phyloP scores from a whole-genome alignment of 2,797 vertebrate genomes.

The Anabas testudineus region DNA sequence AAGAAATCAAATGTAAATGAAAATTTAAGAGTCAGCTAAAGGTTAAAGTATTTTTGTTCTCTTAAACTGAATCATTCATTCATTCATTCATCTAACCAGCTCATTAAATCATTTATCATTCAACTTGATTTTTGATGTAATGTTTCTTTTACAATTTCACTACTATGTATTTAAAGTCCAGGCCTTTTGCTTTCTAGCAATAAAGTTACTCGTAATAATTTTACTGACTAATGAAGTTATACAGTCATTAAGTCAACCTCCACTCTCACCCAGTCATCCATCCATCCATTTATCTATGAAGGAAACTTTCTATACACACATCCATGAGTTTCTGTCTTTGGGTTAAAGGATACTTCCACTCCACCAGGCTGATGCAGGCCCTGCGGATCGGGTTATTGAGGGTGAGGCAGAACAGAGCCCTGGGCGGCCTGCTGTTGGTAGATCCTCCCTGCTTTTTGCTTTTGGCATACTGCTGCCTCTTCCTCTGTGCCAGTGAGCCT shows the following conservation, averaged over 20 bases:
- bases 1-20: neutral
- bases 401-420: constrained; percentile 98
- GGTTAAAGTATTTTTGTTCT: no score
- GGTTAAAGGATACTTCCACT: constrained; percentile 99
- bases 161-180: neutral
- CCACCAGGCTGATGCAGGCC: constrained; percentile 99
- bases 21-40: neutral
- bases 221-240: neutral
- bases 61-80: no score
- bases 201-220: neutral
- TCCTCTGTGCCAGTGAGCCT: constrained; percentile 95
- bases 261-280: neutral
- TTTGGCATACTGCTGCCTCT: constrained; percentile 98
- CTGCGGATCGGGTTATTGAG: constrained; percentile 98
- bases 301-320: no score
- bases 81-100: neutral
- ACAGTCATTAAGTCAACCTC: neutral
- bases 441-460: constrained; percentile 98
- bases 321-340: neutral
- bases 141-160: neutral
- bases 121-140: neutral
- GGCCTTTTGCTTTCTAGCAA: neutral
- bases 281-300: constrained; percentile 4
- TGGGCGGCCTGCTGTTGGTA: constrained; percentile 92
- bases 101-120: neutral